Conservation (phyloP, 2,888 invertebrate species). For the Aquatica leii region DNA sequence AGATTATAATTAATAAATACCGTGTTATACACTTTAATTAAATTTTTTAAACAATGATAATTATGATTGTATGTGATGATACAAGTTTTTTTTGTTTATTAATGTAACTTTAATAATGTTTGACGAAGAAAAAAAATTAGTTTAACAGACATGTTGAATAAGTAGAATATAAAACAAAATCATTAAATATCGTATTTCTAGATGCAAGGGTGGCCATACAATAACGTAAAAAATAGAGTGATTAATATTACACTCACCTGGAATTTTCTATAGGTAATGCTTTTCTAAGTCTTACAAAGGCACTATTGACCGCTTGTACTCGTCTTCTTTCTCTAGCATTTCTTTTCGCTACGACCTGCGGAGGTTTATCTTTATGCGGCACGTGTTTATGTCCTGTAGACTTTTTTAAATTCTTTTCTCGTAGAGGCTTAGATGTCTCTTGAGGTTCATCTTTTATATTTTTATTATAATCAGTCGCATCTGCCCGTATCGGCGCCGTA, state of each 20-base stretch:
- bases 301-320: constrained; percentile 71
- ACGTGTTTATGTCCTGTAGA: constrained; percentile 52
- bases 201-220: too few species aligned
- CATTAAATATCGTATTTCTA: too few species aligned
- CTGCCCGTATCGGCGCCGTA: constrained; percentile 44
- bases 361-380: constrained; percentile 64
- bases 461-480: constrained; percentile 34
- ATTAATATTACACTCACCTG: constrained; percentile 48
- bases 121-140: too few species aligned
- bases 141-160: too few species aligned
- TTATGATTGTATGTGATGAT: too few species aligned
- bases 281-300: constrained; percentile 66
- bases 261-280: constrained; percentile 66
- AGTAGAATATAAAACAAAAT: too few species aligned
- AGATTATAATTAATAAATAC: too few species aligned
- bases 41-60: too few species aligned
- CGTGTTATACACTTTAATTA: too few species aligned
- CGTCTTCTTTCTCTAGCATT: constrained; percentile 71
- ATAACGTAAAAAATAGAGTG: too few species aligned
- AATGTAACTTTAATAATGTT: too few species aligned
- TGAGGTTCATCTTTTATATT: constrained; percentile 30
- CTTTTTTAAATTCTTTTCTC: constrained; percentile 47
- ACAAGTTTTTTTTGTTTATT: too few species aligned
- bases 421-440: constrained; percentile 34
- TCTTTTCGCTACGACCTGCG: constrained; percentile 66